Percentiles rank a stretch among this genome's conserved stretches.
Conservation (phyloP, 2,888 invertebrate genomes). For the Nomada fucata region DNA sequence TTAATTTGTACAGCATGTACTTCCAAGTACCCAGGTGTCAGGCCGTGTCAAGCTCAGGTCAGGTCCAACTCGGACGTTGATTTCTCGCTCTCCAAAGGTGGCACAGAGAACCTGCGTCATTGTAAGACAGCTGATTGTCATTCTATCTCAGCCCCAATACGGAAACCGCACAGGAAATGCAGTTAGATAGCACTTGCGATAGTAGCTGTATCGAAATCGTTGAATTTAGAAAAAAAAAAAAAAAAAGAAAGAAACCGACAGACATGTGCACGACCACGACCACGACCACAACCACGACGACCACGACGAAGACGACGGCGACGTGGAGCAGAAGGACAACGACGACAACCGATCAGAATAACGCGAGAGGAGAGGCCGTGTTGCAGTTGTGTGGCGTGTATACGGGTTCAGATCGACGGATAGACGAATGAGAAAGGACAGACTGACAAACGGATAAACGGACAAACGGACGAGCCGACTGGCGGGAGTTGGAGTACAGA, state of each 20-base stretch:
- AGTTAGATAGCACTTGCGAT: not conserved
- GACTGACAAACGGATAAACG: slow-evolving; percentile 63
- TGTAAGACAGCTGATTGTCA: no score
- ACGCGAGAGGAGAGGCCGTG: slow-evolving; percentile 13
- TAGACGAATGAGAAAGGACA: slow-evolving; percentile 65
- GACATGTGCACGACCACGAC: not conserved
- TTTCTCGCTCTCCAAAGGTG: no score
- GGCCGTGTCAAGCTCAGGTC: no score
- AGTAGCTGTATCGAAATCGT: not conserved
- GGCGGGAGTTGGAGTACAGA: slow-evolving; percentile 71
- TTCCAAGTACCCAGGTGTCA: no score
- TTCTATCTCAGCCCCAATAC: not conserved
- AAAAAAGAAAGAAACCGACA: not conserved
- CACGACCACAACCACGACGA: not conserved
- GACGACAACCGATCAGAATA: slow-evolving; percentile 20
- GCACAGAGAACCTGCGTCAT: no score
- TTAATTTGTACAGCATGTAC: no score
- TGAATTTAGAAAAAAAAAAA: not conserved
- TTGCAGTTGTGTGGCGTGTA: slow-evolving; percentile 44
- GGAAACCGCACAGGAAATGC: not conserved
- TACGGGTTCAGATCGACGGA: slow-evolving; percentile 72
- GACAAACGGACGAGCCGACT: slow-evolving; percentile 59
- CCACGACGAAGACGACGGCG: not conserved
- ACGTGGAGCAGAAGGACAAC: no score
- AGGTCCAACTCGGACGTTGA: no score